Evolutionary conservation across 2,113 vertebrate species (phyloP), one percentile per base, ranked within the genome.

Genomic region (Heliornis fulica): DNA sequence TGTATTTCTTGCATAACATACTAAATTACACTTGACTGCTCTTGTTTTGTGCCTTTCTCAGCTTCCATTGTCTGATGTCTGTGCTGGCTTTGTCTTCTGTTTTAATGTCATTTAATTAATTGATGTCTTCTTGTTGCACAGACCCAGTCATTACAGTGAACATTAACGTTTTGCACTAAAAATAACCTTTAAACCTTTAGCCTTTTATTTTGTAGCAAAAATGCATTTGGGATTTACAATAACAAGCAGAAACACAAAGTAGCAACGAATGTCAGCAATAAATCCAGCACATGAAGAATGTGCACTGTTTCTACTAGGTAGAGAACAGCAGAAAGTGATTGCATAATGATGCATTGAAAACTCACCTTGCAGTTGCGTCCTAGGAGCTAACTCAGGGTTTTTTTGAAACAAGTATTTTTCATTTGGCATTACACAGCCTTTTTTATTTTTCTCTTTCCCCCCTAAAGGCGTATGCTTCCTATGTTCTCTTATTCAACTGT

Each of bases 221-320:
- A 26, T 25, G 2, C 11, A 8, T 57, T 89, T 83, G 45, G 15
- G 19, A 19, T 93, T 93, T 86, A 69, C 40, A 45, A 9, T 41
- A 80, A 36, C 31, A 83, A 60, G 53, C 26, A 78, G 66, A 64
- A 93, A 59, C 41, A 46, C n/a, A 31, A 65, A 89, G 41, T 82
- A 34, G 32, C 5, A 10, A 17, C 43, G 43, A 80, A 70, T 54
- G 7, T 83, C 91, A 34, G 60, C 38, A 46, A 57, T 17, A 46
- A 70, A 69, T 31, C 13, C 74, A n/a, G 51, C 6, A 5, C 0
- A 13, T 36, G 31, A 48, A 61, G 10, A 2, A 0, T 28, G 9
- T 87, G 32, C 23, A 13, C 72, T 57, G 45, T 57, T 63, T 25
- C 28, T 71, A 1, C 26, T 19, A 19, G 48, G 15, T 7, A 29